Conservation (phyloP, 2,888 invertebrate genomes). For the Deilephila elpenor region DNA sequence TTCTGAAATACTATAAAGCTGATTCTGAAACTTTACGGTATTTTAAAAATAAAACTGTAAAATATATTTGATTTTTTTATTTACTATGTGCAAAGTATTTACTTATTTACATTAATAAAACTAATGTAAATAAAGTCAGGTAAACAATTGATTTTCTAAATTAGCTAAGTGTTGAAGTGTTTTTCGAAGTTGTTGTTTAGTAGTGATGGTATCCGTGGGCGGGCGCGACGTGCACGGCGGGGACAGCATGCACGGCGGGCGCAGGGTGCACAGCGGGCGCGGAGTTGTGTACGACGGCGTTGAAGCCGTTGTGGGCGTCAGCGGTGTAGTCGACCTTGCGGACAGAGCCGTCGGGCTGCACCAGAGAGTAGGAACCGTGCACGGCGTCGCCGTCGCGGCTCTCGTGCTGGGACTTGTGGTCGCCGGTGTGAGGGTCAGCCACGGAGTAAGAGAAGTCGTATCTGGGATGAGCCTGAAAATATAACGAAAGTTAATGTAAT, state of each 20-base stretch:
- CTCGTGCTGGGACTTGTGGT: conserved; percentile 83
- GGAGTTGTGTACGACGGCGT: conserved; percentile 60
- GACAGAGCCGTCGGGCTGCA: conserved; percentile 82
- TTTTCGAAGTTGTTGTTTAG: conserved; percentile 26
- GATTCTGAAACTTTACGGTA: background rate
- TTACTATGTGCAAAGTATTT: background rate
- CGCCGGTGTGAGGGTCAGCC: conserved; percentile 83
- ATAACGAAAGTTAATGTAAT: conserved; percentile 28
- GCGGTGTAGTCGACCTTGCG: conserved; percentile 84
- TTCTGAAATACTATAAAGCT: background rate
- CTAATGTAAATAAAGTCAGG: background rate
- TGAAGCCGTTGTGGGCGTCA: conserved; percentile 80
- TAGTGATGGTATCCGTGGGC: conserved; percentile 45
- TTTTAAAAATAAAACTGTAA: background rate
- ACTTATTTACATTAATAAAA: background rate
- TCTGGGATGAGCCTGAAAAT: conserved; percentile 67
- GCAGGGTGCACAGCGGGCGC: conserved; percentile 55
- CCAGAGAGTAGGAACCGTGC: conserved; percentile 79
- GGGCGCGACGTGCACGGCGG: conserved; percentile 15
- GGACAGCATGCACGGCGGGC: conserved; percentile 33
- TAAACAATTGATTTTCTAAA: background rate
- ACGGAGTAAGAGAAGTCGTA: conserved; percentile 82
- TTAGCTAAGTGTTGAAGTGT: background rate
- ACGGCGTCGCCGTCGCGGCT: conserved; percentile 80
- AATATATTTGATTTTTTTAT: background rate